Evolutionary conservation across 2,797 vertebrate species (phyloP).

Genomic region (Coccyzus lansbergi): DNA sequence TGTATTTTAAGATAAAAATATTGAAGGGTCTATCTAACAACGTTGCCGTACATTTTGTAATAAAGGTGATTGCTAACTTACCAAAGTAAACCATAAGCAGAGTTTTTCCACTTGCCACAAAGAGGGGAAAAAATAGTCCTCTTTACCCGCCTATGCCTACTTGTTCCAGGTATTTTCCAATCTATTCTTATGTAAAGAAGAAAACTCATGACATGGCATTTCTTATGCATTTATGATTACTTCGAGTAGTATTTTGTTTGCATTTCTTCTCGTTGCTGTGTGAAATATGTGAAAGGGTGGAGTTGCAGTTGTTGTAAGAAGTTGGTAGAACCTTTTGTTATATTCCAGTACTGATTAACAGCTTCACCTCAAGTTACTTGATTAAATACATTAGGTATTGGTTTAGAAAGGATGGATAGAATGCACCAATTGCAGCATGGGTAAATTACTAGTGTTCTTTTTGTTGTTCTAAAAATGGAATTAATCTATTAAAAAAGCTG

Average conservation of each 20-base stretch:
- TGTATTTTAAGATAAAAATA: neutral
- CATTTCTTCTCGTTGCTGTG: neutral
- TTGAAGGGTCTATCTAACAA: neutral
- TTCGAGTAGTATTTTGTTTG: neutral
- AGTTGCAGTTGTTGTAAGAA: neutral
- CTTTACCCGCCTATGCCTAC: neutral
- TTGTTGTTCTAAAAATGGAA: neutral
- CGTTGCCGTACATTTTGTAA: neutral
- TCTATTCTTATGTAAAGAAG: neutral
- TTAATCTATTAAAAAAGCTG: neutral
- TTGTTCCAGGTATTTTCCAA: neutral
- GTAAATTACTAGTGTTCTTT: neutral
- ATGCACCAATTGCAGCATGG: neutral
- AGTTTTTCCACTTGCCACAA: neutral
- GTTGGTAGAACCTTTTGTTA: neutral
- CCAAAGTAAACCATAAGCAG: neutral
- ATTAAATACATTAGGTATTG: constrained; percentile 15
- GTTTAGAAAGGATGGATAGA: neutral
- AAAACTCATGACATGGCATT: neutral
- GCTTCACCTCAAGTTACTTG: neutral
- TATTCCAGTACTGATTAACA: neutral
- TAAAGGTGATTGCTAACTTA: neutral
- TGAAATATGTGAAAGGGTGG: neutral
- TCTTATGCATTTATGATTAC: neutral
- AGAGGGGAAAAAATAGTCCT: rapidly evolving